Percentiles rank a stretch among this genome's conserved stretches.
Conservation (phyloP, 2,113 vertebrate species). For the Parus major region DNA sequence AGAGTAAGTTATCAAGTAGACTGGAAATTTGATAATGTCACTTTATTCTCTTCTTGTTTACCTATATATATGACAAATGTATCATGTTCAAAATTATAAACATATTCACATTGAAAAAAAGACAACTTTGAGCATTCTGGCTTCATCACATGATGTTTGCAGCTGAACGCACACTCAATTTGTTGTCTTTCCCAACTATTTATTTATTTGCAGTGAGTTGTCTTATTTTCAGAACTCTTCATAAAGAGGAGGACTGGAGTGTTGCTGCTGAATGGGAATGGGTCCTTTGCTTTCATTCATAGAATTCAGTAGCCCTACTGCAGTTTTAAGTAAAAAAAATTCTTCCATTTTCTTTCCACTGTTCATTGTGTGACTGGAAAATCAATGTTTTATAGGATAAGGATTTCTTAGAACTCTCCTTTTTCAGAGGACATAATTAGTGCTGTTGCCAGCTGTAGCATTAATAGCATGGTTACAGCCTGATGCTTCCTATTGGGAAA, state of each 20-base stretch:
- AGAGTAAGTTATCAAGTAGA: background rate
- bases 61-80: background rate
- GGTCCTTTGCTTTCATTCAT: background rate
- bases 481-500: background rate
- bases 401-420: background rate
- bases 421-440: background rate
- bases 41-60: background rate
- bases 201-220: background rate
- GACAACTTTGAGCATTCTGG: background rate
- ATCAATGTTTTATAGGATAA: background rate
- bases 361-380: background rate
- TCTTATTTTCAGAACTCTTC: background rate
- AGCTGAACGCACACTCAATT: background rate
- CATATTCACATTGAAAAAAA: background rate
- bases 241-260: background rate
- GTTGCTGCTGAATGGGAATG: background rate
- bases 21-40: background rate
- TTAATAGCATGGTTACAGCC: background rate
- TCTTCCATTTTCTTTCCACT: background rate
- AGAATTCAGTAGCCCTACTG: background rate
- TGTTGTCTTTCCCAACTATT: background rate
- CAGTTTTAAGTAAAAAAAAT: background rate
- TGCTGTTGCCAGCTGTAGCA: background rate
- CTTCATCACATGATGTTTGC: background rate
- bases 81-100: background rate